Evolutionary conservation across 1,140 invertebrate species (phyloP), one percentile per base, ranked within the genome.

Genomic region (Heliconius eleuchia): DNA sequence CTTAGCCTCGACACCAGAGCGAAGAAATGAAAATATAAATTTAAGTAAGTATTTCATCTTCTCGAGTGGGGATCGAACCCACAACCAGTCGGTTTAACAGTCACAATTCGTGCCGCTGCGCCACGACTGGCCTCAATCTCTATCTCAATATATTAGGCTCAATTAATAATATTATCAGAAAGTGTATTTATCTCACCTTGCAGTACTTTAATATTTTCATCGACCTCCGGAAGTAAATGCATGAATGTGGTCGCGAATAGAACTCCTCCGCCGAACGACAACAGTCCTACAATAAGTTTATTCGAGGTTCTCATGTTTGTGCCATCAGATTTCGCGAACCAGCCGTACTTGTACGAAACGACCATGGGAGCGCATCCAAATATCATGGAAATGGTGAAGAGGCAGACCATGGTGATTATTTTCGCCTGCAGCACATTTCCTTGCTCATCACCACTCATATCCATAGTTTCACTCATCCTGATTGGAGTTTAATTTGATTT

Each of bases 241-340:
- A 98, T 94, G 84, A 99, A 98, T 1, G 97, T 98, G 1, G 98
- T 99, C 70, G 97, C 97, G 78, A 99, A 95, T 18, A 99, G 95
- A 3, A 99, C 98, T 1, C 99, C 98, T 3, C 98, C 98, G 3
- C 98, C 98, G 84, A 99, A 98, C 82, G 97, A 97, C 39, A 98
- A 94, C 9, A 98, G 78, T 3, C 89, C 91, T 79, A 92, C 86
- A 37, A 94, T 90, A 7, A 94, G 78, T 76, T 86, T 85, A 80
- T 94, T 94, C 57, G 86, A 91, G 46, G 84, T 92, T 87, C 95
- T 87, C 87, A 95, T 89, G 90, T 96, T 92, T 1, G 84, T 73
- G 11, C 88, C 91, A 79, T 84, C 79, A n/a, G 89, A 80, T 19
- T 91, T 89, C n/a, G 90, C 90, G 57, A 94, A 92, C 96, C 96